Evolutionary conservation across 1,140 invertebrate genomes (phyloP).

Genomic region (Meteorus sp.): DNA sequence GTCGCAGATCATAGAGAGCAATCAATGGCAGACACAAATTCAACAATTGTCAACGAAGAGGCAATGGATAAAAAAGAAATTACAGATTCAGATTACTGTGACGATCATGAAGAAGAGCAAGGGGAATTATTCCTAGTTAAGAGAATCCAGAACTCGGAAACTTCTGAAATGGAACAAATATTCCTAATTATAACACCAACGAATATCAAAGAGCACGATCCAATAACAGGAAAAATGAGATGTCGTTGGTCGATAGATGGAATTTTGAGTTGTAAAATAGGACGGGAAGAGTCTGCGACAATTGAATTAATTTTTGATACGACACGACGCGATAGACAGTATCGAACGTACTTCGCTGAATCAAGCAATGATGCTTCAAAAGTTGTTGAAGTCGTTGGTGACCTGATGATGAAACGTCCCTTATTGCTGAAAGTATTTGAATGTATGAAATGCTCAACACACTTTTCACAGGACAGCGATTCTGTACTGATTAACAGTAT

Average conservation of each 20-base stretch:
- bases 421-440: slow-evolving; percentile 61
- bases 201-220: slow-evolving; percentile 57
- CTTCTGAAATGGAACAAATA: slow-evolving; percentile 49
- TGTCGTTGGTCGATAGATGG: slow-evolving; percentile 63
- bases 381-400: slow-evolving; percentile 57
- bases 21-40: no score
- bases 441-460: slow-evolving; percentile 66
- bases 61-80: slow-evolving; percentile 6
- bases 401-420: slow-evolving; percentile 57
- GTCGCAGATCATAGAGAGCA: no score
- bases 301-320: slow-evolving; percentile 67
- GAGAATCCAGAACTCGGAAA: slow-evolving; percentile 35
- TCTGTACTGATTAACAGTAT: slow-evolving; percentile 34
- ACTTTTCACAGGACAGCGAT: slow-evolving; percentile 62
- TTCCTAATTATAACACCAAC: slow-evolving; percentile 50
- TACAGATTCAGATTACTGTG: slow-evolving; percentile 26
- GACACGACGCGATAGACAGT: slow-evolving; percentile 60
- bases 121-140: slow-evolving; percentile 51
- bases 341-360: slow-evolving; percentile 63
- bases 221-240: slow-evolving; percentile 57
- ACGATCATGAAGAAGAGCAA: slow-evolving; percentile 48
- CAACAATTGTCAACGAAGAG: no score
- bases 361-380: slow-evolving; percentile 62
- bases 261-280: slow-evolving; percentile 61
- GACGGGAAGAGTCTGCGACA: slow-evolving; percentile 55